phyloP scores from a whole-genome alignment of 2,888 invertebrate genomes.

The Andrena praecox region DNA sequence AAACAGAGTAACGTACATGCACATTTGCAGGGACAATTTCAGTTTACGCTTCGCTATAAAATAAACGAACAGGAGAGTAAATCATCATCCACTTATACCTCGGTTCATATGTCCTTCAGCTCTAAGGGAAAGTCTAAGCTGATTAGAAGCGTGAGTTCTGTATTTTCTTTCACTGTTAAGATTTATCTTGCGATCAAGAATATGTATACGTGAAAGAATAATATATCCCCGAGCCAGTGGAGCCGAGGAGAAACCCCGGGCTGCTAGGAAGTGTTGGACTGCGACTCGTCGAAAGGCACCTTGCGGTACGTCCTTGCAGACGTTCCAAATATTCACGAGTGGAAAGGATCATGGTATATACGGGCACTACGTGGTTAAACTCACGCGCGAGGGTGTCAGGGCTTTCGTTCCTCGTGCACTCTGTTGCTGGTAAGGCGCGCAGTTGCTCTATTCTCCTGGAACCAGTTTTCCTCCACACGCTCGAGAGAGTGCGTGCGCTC shows the following conservation, averaged over 20 bases:
- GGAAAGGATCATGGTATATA: conserved; percentile 68
- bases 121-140: neutral
- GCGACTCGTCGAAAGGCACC: conserved; percentile 58
- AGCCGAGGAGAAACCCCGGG: conserved; percentile 31
- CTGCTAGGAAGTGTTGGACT: conserved; percentile 28
- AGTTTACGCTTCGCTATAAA: neutral
- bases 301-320: conserved; percentile 64
- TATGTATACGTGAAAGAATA: neutral
- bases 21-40: neutral
- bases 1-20: neutral
- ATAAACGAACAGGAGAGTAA: neutral
- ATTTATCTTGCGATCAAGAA: neutral
- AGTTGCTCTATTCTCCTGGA: conserved; percentile 84
- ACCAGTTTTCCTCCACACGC: conserved; percentile 83
- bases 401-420: conserved; percentile 70
- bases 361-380: conserved; percentile 67
- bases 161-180: no score
- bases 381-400: conserved; percentile 77
- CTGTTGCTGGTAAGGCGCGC: conserved; percentile 74
- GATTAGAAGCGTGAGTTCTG: neutral
- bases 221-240: neutral
- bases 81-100: neutral
- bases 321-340: conserved; percentile 73
- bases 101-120: neutral
- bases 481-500: conserved; percentile 47